Evolutionary conservation across 2,888 invertebrate genomes (phyloP), one percentile per base, ranked within the genome.

Genomic region (Xylota segnis): DNA sequence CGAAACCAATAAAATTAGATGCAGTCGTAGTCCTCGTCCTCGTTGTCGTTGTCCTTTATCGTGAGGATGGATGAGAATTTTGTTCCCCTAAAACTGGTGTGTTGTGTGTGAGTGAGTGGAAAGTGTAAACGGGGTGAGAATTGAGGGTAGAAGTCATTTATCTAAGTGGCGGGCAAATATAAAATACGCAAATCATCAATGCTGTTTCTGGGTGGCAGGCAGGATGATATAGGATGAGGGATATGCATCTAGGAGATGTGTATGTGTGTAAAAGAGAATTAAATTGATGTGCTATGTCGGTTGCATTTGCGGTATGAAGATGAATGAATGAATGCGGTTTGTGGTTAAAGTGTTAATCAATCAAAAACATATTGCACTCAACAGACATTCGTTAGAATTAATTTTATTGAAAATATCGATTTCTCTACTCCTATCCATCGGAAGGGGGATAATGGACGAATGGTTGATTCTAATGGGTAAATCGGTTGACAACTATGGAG

Each of bases 121-220:
- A 27, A 4, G 12, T 43, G 29, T 14, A 6, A 70, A 56, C 27
- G 18, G 34, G 32, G 29, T 56, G 58, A 18, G 32, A 45, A 58
- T 18, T 58, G 32, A 18, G 58, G 4, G 34, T 23, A 2, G 47
- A 71, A 68, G 34, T 37, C 58, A 59, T 72, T 27, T 59, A 59
- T 59, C 59, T 59, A 59, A 72, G 71, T 72, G 71, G 59, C 59
- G 34, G 71, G 45, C 18, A 59, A 50, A 72, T 59, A 59, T 72
- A 47, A 72, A 72, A 72, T 18, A 59, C 71, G 34, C 59, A 59
- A 72, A 59, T 72, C 71, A 72, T 72, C 71, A 72, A 37, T 50
- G 37, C 37, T 34, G 32, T 63, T 72, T 40, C 0, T 23, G 45
- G 9, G 0, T 0, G 10, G 23, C 18, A n/a, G 23, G 3, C 23